These are phyloP conservation scores for Epizoanthus illoricatus DNA, from an alignment of 92 coral and sea anemone genomes.

Conservation along the genomic window DNA sequence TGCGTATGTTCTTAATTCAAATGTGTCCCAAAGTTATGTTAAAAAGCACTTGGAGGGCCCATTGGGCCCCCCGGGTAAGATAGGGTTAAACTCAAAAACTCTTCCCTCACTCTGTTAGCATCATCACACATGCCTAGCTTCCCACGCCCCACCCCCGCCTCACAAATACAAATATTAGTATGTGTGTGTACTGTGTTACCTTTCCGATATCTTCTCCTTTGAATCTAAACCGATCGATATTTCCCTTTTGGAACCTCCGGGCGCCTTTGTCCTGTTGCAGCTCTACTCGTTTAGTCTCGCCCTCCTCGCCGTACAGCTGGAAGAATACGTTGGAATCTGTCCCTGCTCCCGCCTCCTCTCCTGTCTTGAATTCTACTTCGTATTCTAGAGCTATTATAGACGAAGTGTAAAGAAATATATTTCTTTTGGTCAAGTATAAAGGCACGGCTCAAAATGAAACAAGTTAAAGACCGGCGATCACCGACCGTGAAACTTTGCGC, in stretches of 20 bases:
- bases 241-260: conserved; percentile 66
- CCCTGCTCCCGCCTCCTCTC: conserved; percentile 65
- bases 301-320: conserved; percentile 72
- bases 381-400: conserved; percentile 61
- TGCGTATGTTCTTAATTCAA: no score
- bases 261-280: conserved; percentile 59
- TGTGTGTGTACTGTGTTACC: conserved; percentile 37
- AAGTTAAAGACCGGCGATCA: no score
- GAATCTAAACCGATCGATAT: conserved; percentile 70
- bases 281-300: conserved; percentile 65
- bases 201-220: conserved; percentile 78
- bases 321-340: conserved; percentile 80
- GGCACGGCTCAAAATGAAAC: no score
- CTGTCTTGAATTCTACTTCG: conserved; percentile 82
- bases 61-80: no score
- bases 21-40: no score
- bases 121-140: not conserved
- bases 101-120: not conserved
- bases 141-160: no score
- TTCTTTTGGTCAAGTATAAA: no score
- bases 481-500: no score
- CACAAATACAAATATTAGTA: not conserved
- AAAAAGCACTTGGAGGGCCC: no score
- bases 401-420: not conserved
- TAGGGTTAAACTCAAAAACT: no score